Evolutionary conservation across 2,797 vertebrate genomes (phyloP).

Genomic region (Pantherophis vulpinus): DNA sequence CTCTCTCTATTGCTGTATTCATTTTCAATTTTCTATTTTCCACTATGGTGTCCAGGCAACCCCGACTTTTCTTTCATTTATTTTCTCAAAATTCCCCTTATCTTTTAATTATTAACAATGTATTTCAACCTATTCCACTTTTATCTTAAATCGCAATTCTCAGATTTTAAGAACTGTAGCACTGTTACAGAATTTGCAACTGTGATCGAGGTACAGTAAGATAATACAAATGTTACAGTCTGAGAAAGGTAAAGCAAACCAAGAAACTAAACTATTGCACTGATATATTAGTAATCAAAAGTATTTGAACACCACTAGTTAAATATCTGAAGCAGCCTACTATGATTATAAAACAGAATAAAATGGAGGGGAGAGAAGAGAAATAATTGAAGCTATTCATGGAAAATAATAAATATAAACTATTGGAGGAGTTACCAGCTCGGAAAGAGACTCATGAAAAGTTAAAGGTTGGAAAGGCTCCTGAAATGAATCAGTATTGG

Average conservation of each 20-base stretch:
- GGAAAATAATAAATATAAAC: not conserved
- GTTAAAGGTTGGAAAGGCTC: not conserved
- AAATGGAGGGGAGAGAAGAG: not conserved
- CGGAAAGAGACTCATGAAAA: not conserved
- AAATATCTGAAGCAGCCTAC: not conserved
- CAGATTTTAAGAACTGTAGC: too few relatives aligned
- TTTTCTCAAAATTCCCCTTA: too few relatives aligned
- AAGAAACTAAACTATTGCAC: not conserved
- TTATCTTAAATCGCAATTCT: too few relatives aligned
- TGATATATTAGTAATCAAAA: not conserved
- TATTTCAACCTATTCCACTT: too few relatives aligned
- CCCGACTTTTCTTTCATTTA: too few relatives aligned
- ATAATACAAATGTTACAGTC: not conserved
- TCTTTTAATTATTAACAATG: too few relatives aligned
- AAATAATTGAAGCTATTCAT: not conserved
- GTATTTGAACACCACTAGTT: not conserved
- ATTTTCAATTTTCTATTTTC: too few relatives aligned
- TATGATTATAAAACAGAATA: not conserved
- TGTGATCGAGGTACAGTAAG: not conserved
- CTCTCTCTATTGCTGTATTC: too few relatives aligned
- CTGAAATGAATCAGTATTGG: not conserved
- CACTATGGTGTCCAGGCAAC: too few relatives aligned
- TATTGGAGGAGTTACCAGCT: not conserved
- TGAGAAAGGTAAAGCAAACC: not conserved
- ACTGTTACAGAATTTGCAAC: too few relatives aligned